Conservation (phyloP, 2,113 vertebrate species). For the Diadophis punctatus region DNA sequence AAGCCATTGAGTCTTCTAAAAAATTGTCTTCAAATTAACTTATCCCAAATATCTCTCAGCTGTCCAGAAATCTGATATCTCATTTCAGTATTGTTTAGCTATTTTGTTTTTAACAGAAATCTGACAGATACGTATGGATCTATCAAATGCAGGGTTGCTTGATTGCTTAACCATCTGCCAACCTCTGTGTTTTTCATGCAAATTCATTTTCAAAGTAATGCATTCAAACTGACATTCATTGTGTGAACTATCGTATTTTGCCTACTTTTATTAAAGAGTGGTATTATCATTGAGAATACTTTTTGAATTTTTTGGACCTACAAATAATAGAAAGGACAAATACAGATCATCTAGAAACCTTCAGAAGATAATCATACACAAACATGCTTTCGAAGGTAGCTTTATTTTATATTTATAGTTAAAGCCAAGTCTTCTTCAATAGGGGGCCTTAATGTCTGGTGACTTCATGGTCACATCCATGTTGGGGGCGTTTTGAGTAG, state of each 20-base stretch:
- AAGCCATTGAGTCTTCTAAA: background rate
- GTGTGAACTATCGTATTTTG: conserved; percentile 52
- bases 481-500: background rate
- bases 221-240: conserved; percentile 54
- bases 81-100: conserved; percentile 41
- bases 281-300: conserved; percentile 48
- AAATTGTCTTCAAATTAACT: conserved; percentile 36
- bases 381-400: conserved; percentile 23
- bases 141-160: conserved; percentile 40
- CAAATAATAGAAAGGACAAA: conserved; percentile 30
- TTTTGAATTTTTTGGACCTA: conserved; percentile 38
- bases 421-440: background rate
- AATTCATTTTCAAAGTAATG: conserved; percentile 34
- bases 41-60: conserved; percentile 47
- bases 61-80: conserved; percentile 32
- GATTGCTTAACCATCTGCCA: conserved; percentile 51
- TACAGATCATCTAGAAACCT: conserved; percentile 49
- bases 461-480: background rate
- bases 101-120: conserved; percentile 46
- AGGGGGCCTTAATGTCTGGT: background rate
- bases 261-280: conserved; percentile 46
- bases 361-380: conserved; percentile 25
- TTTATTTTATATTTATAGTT: conserved; percentile 21
- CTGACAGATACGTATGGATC: conserved; percentile 38
- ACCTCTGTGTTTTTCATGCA: background rate